Evolutionary conservation across 2,888 invertebrate genomes (phyloP), one percentile per base, ranked within the genome.

Genomic region (Danaus chrysippus): DNA sequence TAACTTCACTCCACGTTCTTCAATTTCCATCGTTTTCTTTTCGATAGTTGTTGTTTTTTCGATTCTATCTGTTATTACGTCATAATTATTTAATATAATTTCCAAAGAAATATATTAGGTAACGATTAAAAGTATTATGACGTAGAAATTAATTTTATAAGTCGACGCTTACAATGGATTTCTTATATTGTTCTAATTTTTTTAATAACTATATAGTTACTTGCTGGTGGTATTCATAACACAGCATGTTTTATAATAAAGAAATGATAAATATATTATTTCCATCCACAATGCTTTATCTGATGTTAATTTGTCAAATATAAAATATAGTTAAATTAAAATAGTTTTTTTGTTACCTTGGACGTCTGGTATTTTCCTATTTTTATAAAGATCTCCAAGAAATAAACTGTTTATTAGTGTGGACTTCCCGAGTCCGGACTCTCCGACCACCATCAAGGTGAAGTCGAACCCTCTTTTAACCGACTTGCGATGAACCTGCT

Each of bases 381-480:
- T 96, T 83, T 96, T 96, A 88, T 98, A 98, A 34, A 98, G 93
- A 82, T 98, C 98, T 61, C 96, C 97, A 70, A 98, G 92, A 84
- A 98, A 98, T 57, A 98, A 92, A 78, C 97, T 98, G 91, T 98
- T 98, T 82, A 98, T 95, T 59, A 98, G 92, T 0, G 98, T 98
- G 0, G 98, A 98, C 85, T 98, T 98, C 62, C 98, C 98, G 57
- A 98, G 92, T 0, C 98, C 98, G 0, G 96, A 95, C 86, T 98
- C 98, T 42, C 98, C 98, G 42, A 98, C 96, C 15, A 98, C 98
- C 97, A 98, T 98, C 69, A 98, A 91, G 0, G 98, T 98, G 87
- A 98, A 98, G 85, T 98, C 98, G 86, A 98, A 98, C 61, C 98
- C 98, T 75, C 97, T 93, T 88, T 98, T 98, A 59, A 98, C 98